Percentiles rank a stretch among this genome's conserved stretches.
These are phyloP conservation scores for Ardeotis arabs DNA, from an alignment of 2,113 vertebrate species.

Conservation along the genomic window DNA sequence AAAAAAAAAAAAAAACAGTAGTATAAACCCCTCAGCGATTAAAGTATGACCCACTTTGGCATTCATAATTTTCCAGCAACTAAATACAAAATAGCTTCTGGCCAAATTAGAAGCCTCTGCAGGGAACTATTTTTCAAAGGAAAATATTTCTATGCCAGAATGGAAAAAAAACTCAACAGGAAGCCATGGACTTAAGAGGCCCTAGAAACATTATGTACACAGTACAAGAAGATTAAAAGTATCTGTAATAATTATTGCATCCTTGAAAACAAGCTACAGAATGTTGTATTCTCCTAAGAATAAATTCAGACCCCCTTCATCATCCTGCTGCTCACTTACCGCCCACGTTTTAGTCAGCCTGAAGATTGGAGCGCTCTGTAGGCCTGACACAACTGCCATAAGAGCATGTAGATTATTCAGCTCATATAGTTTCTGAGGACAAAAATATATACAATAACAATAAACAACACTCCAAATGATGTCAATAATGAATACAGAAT, in stretches of 20 bases:
- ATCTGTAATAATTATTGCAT: background rate
- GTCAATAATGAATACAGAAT: background rate
- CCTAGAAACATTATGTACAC: background rate
- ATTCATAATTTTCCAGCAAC: slow-evolving; percentile 49
- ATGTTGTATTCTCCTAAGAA: background rate
- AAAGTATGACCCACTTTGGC: slow-evolving; percentile 4
- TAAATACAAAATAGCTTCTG: slow-evolving; percentile 42
- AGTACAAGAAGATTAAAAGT: background rate
- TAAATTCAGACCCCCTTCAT: rapidly evolving
- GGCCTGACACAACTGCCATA: slow-evolving; percentile 95
- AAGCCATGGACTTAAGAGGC: slow-evolving; percentile 5
- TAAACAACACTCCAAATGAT: background rate
- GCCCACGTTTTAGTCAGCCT: slow-evolving; percentile 97
- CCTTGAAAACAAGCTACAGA: background rate
- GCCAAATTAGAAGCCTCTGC: slow-evolving; percentile 37
- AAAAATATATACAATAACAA: background rate
- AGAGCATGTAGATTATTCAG: slow-evolving; percentile 97
- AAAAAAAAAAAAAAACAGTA: background rate
- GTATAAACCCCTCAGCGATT: background rate
- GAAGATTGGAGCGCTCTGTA: slow-evolving; percentile 98
- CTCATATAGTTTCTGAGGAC: slow-evolving; percentile 91
- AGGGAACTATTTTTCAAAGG: slow-evolving; percentile 54
- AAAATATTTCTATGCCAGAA: slow-evolving; percentile 36
- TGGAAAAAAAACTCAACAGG: background rate
- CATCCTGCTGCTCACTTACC: slow-evolving; percentile 79